Evolutionary conservation across 2,797 vertebrate species (phyloP).

Genomic region (Xiphophorus birchmanni): DNA sequence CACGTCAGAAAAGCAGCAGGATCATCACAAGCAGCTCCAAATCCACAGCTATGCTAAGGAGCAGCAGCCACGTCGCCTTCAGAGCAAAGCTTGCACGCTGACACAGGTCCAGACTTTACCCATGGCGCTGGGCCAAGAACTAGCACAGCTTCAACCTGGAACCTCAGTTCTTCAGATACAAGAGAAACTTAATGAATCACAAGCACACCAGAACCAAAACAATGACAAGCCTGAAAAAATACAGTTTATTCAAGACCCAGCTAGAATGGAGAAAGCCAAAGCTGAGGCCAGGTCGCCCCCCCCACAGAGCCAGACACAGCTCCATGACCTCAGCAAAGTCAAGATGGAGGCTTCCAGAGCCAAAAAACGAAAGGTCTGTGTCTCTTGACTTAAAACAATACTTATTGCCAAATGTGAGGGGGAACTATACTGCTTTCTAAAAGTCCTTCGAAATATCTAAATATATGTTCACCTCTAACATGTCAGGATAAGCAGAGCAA

Average conservation of each 20-base stretch:
- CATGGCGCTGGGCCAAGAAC: constrained; percentile 24
- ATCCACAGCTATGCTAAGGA: constrained; percentile 82
- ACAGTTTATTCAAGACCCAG: constrained; percentile 15
- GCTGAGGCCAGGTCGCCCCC: constrained; percentile 33
- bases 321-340: constrained; percentile 7
- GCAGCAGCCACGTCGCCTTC: constrained; percentile 67
- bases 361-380: constrained; percentile 71
- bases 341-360: constrained; percentile 61
- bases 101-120: constrained; percentile 23
- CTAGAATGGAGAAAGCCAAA: constrained; percentile 64
- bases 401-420: not conserved
- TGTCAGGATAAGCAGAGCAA: not conserved
- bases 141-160: constrained; percentile 21
- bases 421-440: not conserved
- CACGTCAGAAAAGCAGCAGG: constrained; percentile 76
- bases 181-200: not conserved
- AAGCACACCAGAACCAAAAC: constrained; percentile 14
- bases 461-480: not conserved
- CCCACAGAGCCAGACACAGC: constrained; percentile 8
- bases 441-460: not conserved
- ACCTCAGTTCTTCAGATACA: constrained; percentile 19
- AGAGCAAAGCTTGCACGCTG: constrained; percentile 43
- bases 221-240: constrained; percentile 23
- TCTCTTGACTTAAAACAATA: not conserved
- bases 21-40: constrained; percentile 75